Percentiles rank a stretch among this genome's conserved stretches.
Evolutionary conservation across 1,140 invertebrate species (phyloP).

Genomic region (Cotesia typhae): DNA sequence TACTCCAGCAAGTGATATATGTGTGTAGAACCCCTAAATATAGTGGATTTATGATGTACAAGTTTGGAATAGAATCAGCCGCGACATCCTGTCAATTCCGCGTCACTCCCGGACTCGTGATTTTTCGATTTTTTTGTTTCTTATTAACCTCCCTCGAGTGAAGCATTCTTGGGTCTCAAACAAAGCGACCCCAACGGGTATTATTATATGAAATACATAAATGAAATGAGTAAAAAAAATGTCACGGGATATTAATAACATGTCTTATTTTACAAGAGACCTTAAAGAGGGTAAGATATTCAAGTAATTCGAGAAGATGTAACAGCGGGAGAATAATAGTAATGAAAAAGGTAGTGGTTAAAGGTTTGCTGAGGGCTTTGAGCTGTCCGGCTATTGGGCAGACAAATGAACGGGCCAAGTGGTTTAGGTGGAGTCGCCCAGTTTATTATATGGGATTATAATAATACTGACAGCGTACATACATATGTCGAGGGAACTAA

Average conservation of each 20-base stretch:
- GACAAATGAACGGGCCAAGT: conserved; percentile 53
- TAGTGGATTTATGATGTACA: too few relatives aligned
- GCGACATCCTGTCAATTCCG: conserved; percentile 51
- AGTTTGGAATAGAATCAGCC: conserved; percentile 28
- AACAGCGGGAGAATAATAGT: conserved; percentile 34
- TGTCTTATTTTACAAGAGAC: conserved; percentile 40
- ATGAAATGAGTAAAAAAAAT: conserved; percentile 18
- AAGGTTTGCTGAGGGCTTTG: conserved; percentile 47
- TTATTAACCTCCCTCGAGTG: conserved; percentile 7
- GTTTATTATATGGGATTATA: conserved; percentile 42
- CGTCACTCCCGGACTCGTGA: conserved; percentile 32
- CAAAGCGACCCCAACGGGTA: conserved; percentile 3
- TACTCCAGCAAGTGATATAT: conserved; percentile 8
- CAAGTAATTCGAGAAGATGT: conserved; percentile 35
- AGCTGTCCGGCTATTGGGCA: conserved; percentile 57
- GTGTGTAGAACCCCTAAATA: conserved; percentile 27
- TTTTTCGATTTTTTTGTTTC: neutral
- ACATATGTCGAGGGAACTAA: conserved; percentile 12
- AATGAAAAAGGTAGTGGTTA: conserved; percentile 49
- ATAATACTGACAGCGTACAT: conserved; percentile 29
- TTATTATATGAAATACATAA: conserved; percentile 13
- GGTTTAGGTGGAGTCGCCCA: conserved; percentile 45
- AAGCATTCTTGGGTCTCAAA: conserved; percentile 22
- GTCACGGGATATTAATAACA: conserved; percentile 42
- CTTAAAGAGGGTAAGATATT: conserved; percentile 6